These are phyloP conservation scores for Lasiurus borealis DNA, from an alignment of 2,113 vertebrate genomes.

Conservation along the genomic window DNA sequence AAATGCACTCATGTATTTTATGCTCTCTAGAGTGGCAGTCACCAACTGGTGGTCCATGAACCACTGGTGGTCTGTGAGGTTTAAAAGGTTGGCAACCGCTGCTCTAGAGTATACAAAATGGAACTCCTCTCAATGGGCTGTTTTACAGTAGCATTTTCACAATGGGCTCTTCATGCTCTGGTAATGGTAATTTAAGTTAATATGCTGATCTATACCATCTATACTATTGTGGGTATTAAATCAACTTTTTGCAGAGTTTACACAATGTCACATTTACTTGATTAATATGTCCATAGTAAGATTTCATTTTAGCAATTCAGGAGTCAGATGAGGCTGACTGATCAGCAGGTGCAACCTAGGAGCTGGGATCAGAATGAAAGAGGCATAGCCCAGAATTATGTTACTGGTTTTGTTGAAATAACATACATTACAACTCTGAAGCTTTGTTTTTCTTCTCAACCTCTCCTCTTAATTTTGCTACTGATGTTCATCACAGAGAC, in stretches of 20 bases:
- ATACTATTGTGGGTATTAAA: slow-evolving; percentile 35
- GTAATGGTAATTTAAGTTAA: slow-evolving; percentile 52
- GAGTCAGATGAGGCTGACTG: background rate
- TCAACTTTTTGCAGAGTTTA: slow-evolving; percentile 62
- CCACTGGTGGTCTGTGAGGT: no score
- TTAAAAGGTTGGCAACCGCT: no score
- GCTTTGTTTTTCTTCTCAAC: background rate
- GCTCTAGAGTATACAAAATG: slow-evolving; percentile 71
- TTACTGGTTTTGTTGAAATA: background rate
- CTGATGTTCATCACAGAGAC: background rate
- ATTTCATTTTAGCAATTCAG: slow-evolving; percentile 19
- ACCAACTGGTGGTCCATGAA: no score
- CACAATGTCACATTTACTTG: slow-evolving; percentile 49
- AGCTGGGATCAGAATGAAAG: background rate
- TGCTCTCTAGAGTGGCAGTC: slow-evolving; percentile 46
- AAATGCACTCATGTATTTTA: slow-evolving; percentile 77
- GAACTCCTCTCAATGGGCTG: slow-evolving; percentile 70
- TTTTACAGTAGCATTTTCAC: slow-evolving; percentile 63
- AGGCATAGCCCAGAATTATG: background rate
- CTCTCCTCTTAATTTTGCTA: slow-evolving; percentile 8
- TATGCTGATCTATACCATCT: slow-evolving; percentile 1
- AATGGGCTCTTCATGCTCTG: slow-evolving; percentile 54
- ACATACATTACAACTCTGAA: background rate
- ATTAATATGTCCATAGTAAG: slow-evolving; percentile 22
- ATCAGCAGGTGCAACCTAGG: background rate